phyloP scores from a whole-genome alignment of 2,888 invertebrate species.

The Caenorhabditis angaria region DNA sequence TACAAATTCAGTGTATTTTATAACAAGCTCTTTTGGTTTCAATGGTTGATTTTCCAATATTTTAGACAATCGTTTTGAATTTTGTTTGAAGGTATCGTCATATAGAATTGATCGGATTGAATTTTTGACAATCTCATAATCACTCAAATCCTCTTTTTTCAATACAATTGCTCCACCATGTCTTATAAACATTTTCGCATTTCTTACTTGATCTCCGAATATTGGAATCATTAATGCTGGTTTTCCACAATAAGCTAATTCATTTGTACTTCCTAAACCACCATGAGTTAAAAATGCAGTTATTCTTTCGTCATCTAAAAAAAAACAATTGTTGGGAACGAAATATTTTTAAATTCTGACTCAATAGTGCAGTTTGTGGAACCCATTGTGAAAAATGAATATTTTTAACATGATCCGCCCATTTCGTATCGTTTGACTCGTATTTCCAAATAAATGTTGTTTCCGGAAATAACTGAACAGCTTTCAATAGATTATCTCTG shows the following conservation, averaged over 20 bases:
- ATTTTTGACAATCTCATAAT: constrained; percentile 12
- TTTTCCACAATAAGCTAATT: constrained; percentile 33
- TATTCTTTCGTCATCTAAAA: constrained; percentile 17
- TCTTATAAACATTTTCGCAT: constrained; percentile 40
- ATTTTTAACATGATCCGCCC: constrained; percentile 16
- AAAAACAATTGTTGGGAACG: not conserved
- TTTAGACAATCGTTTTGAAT: constrained; percentile 15
- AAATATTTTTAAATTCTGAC: constrained; percentile 1
- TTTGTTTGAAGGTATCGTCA: constrained; percentile 12
- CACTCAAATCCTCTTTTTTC: constrained; percentile 26
- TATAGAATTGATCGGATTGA: constrained; percentile 16
- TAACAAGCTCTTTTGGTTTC: constrained; percentile 24
- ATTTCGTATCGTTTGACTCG: constrained; percentile 24
- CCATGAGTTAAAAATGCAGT: constrained; percentile 41
- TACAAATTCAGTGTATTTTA: constrained; percentile 34
- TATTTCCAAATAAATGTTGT: constrained; percentile 44
- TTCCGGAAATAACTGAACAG: constrained; percentile 15
- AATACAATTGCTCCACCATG: constrained; percentile 28
- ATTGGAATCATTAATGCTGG: constrained; percentile 42
- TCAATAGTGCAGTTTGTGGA: constrained; percentile 29
- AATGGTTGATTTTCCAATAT: constrained; percentile 25
- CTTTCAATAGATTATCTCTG: constrained; percentile 15
- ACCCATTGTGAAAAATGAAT: constrained; percentile 32
- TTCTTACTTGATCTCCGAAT: constrained; percentile 42
- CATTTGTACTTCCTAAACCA: constrained; percentile 41